Conservation (phyloP, 64 coral and sea anemone species). For the Hydrozoanthus tunicans region DNA sequence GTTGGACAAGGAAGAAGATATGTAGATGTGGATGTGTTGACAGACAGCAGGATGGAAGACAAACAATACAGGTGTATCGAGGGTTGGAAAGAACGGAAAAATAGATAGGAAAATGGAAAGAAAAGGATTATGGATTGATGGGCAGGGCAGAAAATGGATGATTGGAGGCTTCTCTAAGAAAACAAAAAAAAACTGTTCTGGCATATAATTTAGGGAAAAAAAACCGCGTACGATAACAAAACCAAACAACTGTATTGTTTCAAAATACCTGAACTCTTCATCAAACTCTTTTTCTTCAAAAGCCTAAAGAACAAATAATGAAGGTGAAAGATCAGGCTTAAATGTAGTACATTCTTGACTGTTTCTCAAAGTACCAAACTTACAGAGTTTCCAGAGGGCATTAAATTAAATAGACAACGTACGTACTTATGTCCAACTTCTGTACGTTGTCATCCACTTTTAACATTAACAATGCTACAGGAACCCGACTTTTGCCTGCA, state of each 20-base stretch:
- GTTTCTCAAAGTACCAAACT: no score
- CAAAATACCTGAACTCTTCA: conserved; percentile 79
- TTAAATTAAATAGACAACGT: no score
- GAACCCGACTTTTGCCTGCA: no score
- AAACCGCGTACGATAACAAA: no score
- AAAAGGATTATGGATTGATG: background rate
- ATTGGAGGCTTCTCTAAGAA: no score
- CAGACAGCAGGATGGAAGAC: background rate
- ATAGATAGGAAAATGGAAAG: background rate
- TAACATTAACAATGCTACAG: no score
- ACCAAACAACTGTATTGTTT: background rate
- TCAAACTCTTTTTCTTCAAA: conserved; percentile 98
- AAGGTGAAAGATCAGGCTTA: background rate
- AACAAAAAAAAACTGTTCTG: no score
- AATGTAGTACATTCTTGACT: background rate
- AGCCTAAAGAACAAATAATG: conserved; percentile 61
- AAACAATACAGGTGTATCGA: background rate
- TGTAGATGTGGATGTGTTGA: background rate
- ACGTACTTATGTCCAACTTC: no score
- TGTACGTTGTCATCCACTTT: no score
- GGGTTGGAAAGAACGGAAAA: background rate
- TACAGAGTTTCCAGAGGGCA: no score
- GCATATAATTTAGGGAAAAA: background rate
- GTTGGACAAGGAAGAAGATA: background rate
- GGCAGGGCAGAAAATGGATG: background rate